These are phyloP conservation scores for Progne subis DNA, from an alignment of 2,113 vertebrate species.

Conservation along the genomic window DNA sequence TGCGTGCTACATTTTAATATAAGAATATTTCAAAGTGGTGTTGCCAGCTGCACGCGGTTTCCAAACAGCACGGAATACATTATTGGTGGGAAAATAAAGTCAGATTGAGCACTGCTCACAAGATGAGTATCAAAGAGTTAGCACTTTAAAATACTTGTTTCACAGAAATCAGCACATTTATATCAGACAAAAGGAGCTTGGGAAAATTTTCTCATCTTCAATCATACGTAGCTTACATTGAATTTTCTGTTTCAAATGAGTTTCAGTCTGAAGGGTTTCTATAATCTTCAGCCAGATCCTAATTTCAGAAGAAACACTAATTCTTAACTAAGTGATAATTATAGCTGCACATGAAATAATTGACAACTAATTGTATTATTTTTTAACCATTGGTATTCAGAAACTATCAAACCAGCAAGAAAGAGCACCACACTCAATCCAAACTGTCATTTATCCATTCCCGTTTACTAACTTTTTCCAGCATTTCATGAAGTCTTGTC, in stretches of 20 bases:
- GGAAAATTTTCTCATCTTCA: background rate
- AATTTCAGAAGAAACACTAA: background rate
- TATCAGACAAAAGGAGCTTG: background rate
- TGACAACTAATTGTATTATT: background rate
- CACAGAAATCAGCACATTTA: background rate
- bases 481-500: background rate
- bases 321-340: background rate
- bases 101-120: conserved; percentile 15
- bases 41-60: conserved; percentile 49
- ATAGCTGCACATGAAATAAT: background rate
- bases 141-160: conserved; percentile 1
- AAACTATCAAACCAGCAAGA: background rate
- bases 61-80: conserved; percentile 45
- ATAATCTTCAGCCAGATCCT: background rate
- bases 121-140: conserved; percentile 1
- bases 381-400: background rate
- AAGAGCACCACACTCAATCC: background rate
- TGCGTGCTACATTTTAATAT: background rate
- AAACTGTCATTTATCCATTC: background rate
- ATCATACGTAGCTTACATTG: background rate
- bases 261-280: background rate
- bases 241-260: background rate
- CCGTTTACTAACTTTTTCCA: background rate
- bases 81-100: conserved; percentile 48
- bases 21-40: conserved; percentile 42